A percentile compares a stretch with the other conserved stretches of the same genome.
phyloP scores from a whole-genome alignment of 2,888 invertebrate species.

The Eupithecia centaureata region DNA sequence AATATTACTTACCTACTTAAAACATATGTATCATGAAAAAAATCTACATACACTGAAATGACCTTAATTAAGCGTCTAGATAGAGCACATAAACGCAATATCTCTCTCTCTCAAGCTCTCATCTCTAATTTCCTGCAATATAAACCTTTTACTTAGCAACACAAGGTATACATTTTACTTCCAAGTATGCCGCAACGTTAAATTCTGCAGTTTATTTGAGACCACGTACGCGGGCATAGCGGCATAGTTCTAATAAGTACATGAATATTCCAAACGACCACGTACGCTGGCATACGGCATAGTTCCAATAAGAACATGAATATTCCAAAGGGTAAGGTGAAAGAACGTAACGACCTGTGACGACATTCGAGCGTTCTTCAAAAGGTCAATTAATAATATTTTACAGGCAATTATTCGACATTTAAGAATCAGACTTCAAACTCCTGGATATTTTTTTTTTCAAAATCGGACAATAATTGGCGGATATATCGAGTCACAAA shows the following conservation, averaged over 20 bases:
- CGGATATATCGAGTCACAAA: no score
- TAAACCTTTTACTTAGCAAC: not conserved
- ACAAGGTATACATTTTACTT: not conserved
- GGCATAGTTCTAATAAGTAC: not conserved
- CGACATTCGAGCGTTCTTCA: not conserved
- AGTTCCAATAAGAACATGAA: conserved; percentile 5
- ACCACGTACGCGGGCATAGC: conserved; percentile 1
- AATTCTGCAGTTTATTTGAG: conserved; percentile 3
- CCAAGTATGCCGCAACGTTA: not conserved
- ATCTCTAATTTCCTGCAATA: not conserved
- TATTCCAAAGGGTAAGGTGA: not conserved
- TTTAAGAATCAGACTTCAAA: no score
- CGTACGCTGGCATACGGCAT: not conserved
- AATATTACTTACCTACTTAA: no score
- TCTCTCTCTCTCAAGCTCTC: not conserved
- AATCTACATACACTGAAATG: no score
- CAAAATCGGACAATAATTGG: no score
- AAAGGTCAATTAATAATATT: not conserved
- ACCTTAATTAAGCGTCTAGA: not conserved
- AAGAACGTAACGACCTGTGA: not conserved
- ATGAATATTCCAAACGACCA: conserved; percentile 7
- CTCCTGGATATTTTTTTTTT: no score
- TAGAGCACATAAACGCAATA: not conserved
- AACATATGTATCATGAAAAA: no score
- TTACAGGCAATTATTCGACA: not conserved